Percentiles rank a stretch among this genome's conserved stretches.
Conservation (phyloP, 2,113 vertebrate genomes). For the Junco hyemalis region DNA sequence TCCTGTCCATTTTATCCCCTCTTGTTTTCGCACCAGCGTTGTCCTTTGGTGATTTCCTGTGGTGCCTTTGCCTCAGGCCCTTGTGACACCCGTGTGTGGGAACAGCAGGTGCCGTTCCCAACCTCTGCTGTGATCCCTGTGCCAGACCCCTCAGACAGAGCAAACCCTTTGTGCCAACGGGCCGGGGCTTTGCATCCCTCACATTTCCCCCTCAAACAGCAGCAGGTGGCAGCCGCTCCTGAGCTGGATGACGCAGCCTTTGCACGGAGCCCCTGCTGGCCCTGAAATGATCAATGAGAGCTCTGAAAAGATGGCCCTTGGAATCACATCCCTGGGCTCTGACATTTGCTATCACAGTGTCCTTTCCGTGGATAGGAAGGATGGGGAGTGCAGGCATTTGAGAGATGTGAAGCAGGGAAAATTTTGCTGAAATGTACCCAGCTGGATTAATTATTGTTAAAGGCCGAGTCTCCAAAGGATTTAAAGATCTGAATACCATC, state of each 20-base stretch:
- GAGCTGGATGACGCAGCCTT: background rate
- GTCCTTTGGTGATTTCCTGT: background rate
- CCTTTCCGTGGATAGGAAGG: background rate
- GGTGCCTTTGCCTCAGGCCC: background rate
- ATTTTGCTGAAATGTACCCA: background rate
- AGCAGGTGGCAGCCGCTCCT: background rate
- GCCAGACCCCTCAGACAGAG: background rate
- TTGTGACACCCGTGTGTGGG: accelerated
- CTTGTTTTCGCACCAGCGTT: background rate
- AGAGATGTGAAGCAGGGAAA: background rate
- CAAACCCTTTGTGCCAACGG: background rate
- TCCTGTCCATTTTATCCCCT: background rate
- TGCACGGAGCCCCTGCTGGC: background rate
- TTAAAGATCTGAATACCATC: background rate
- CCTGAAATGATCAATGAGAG: background rate
- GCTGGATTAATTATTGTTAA: background rate
- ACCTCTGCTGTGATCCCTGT: accelerated
- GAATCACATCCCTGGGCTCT: background rate
- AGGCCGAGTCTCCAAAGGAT: background rate
- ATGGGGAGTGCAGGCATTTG: background rate
- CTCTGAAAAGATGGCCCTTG: background rate
- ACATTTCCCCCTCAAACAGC: background rate
- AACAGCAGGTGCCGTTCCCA: background rate
- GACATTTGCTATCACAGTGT: background rate
- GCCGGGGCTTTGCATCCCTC: background rate